Conservation (phyloP, 2,113 vertebrate species). For the Orycteropus afer region DNA sequence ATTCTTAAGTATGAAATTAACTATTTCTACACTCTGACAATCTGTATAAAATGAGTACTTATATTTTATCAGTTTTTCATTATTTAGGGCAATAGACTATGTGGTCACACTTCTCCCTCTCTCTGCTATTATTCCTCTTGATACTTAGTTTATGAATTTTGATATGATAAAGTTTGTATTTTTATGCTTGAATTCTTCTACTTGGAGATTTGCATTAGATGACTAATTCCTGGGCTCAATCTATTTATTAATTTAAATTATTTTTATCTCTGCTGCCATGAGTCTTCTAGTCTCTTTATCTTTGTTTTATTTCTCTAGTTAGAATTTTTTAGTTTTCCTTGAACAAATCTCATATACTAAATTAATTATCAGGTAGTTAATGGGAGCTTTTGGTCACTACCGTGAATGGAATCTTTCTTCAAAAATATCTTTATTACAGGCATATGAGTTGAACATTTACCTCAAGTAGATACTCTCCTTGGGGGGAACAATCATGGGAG, state of each 20-base stretch:
- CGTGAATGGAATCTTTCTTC: background rate
- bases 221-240: background rate
- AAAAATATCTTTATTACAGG: background rate
- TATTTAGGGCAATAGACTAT: background rate
- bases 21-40: background rate
- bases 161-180: background rate
- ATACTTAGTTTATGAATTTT: background rate
- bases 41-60: background rate
- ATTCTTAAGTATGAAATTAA: constrained; percentile 12
- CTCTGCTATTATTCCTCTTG: background rate
- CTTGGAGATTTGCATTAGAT: background rate
- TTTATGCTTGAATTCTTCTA: background rate
- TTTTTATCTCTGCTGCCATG: background rate
- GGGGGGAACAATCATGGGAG: no score
- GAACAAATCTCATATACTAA: constrained; percentile 4
- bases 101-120: background rate
- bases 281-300: background rate
- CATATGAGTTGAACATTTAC: no score
- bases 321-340: background rate
- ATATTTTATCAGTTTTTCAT: background rate
- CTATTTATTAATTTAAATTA: background rate
- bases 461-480: no score
- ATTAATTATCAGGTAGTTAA: constrained; percentile 4
- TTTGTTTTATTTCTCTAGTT: background rate
- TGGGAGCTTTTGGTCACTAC: background rate